These are phyloP conservation scores for Scaptomyza pallida DNA, from an alignment of 1,140 invertebrate genomes.

Conservation along the genomic window DNA sequence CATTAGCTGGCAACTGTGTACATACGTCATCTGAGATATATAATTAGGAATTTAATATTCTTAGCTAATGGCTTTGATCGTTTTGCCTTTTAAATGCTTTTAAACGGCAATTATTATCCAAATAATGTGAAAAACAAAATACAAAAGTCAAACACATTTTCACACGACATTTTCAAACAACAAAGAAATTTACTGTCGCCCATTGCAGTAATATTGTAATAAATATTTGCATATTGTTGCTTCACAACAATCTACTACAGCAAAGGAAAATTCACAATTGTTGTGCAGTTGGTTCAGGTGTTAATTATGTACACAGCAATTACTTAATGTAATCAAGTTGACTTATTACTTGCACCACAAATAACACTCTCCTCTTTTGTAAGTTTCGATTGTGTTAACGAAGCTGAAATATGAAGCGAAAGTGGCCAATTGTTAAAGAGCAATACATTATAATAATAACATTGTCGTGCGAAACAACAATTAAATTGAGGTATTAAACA, in stretches of 20 bases:
- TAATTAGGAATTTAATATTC: conserved; percentile 35
- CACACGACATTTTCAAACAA: conserved; percentile 1
- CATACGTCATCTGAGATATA: conserved; percentile 6
- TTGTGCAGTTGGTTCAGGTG: conserved; percentile 49
- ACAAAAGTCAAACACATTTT: background rate
- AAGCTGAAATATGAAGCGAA: background rate
- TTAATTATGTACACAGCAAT: conserved; percentile 62
- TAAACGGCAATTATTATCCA: conserved; percentile 33
- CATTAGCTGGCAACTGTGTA: conserved; percentile 6
- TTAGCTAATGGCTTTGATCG: conserved; percentile 35
- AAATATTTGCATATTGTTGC: conserved; percentile 62
- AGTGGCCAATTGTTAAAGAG: background rate
- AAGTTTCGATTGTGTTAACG: conserved; percentile 5
- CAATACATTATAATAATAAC: background rate
- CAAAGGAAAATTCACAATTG: conserved; percentile 34
- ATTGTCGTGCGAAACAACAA: background rate
- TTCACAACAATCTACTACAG: background rate
- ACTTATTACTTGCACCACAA: conserved; percentile 24
- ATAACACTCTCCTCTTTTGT: conserved; percentile 2
- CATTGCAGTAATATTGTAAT: conserved; percentile 38
- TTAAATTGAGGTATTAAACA: background rate
- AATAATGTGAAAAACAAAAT: conserved; percentile 31
- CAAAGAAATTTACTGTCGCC: conserved; percentile 44
- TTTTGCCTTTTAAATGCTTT: conserved; percentile 32
- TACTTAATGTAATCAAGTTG: conserved; percentile 39